Evolutionary conservation across 2,888 invertebrate genomes (phyloP).

Genomic region (Napeogenes sylphis): DNA sequence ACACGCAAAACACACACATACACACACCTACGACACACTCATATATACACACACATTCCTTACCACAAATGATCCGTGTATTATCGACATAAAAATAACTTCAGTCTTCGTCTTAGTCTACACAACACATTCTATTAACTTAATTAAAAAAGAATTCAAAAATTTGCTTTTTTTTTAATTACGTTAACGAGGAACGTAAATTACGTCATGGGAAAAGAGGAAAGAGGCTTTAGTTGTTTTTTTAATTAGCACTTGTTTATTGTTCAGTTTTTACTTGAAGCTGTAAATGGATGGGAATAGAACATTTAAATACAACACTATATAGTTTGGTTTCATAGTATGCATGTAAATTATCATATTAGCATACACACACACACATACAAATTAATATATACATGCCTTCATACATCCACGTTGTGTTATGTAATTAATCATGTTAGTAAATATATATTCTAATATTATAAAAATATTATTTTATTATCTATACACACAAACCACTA

Average conservation of each 20-base stretch:
- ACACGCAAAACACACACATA: conserved; percentile 8
- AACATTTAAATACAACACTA: too few species aligned
- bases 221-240: not conserved
- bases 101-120: not conserved
- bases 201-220: conserved; percentile 2
- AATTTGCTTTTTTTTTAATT: not conserved
- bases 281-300: too few species aligned
- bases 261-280: too few species aligned
- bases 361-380: too few species aligned
- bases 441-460: too few species aligned
- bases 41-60: conserved; percentile 12
- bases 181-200: not conserved
- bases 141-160: not conserved
- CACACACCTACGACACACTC: conserved; percentile 2
- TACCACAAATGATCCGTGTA: conserved; percentile 21
- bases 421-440: too few species aligned
- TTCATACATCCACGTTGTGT: too few species aligned
- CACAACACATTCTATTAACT: conserved; percentile 2
- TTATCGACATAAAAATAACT: conserved; percentile 4
- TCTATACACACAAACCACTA: too few species aligned
- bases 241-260: not conserved
- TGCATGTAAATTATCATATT: too few species aligned
- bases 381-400: too few species aligned
- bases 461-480: too few species aligned
- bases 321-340: too few species aligned